phyloP scores from a whole-genome alignment of 2,113 vertebrate species.

The Crotalus helleri region DNA sequence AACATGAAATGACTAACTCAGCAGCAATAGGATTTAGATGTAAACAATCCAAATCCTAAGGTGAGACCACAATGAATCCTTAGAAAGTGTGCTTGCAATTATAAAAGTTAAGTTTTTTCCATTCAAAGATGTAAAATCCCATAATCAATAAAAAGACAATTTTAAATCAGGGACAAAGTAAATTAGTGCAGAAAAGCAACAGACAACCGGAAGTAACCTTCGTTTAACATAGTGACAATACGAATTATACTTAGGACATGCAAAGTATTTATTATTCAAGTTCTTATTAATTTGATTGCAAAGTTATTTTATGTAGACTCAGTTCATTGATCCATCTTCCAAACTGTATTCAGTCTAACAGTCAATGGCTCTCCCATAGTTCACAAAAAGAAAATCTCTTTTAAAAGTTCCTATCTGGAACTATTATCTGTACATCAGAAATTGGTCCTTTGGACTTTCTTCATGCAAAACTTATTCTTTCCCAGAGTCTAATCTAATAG shows the following conservation, averaged over 20 bases:
- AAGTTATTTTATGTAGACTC: background rate
- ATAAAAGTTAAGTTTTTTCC: constrained; percentile 48
- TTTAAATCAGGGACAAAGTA: background rate
- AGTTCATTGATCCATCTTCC: background rate
- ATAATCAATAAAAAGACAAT: constrained; percentile 47
- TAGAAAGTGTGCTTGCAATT: constrained; percentile 60
- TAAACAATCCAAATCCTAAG: constrained; percentile 52
- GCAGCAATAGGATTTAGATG: constrained; percentile 60
- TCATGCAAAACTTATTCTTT: background rate
- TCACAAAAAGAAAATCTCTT: background rate
- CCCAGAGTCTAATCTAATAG: background rate
- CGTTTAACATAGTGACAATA: constrained; percentile 1
- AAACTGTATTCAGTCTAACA: background rate
- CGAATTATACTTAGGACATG: background rate
- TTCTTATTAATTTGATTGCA: background rate
- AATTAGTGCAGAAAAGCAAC: constrained; percentile 22
- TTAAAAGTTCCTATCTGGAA: background rate
- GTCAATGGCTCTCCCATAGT: background rate
- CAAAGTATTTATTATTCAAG: background rate
- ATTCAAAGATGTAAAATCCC: constrained; percentile 49
- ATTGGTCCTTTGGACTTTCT: background rate
- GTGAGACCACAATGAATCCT: constrained; percentile 53
- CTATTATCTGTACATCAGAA: background rate
- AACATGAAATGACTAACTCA: constrained; percentile 52
- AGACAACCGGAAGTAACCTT: constrained; percentile 46